phyloP scores from a whole-genome alignment of 2,888 invertebrate species.

The Heliconius ethilla region DNA sequence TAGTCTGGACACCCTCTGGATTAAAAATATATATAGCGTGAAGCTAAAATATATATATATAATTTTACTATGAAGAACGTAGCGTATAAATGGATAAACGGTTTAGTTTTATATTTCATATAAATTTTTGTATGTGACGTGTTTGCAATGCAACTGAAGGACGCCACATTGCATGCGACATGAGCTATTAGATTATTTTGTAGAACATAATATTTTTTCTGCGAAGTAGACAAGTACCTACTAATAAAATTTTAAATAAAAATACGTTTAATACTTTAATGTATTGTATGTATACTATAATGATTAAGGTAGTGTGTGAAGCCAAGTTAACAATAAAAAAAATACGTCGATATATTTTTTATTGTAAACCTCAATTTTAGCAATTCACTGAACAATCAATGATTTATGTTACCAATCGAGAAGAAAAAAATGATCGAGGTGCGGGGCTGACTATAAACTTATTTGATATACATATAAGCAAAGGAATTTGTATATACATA shows the following conservation, averaged over 20 bases:
- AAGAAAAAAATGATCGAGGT: too few relatives aligned
- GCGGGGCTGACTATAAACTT: too few relatives aligned
- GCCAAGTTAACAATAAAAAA: too few relatives aligned
- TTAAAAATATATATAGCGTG: too few relatives aligned
- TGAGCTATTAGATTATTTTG: conserved; percentile 13
- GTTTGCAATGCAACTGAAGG: conserved; percentile 9
- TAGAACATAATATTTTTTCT: neutral
- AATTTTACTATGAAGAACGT: neutral
- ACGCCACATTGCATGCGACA: conserved; percentile 23
- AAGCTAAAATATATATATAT: neutral
- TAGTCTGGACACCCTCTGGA: too few relatives aligned
- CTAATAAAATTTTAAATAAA: neutral
- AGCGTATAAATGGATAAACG: conserved; percentile 9
- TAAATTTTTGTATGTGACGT: conserved; percentile 12
- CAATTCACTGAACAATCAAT: neutral
- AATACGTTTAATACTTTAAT: neutral
- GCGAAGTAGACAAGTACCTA: conserved; percentile 5
- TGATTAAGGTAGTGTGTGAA: neutral
- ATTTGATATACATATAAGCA: too few relatives aligned
- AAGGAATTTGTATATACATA: too few relatives aligned
- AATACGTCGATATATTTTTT: too few relatives aligned
- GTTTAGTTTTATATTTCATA: conserved; percentile 5
- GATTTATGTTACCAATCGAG: too few relatives aligned
- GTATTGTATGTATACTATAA: neutral
- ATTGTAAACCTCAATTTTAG: neutral